Evolutionary conservation across 2,888 invertebrate species (phyloP).

Genomic region (Metacarcinus magister): DNA sequence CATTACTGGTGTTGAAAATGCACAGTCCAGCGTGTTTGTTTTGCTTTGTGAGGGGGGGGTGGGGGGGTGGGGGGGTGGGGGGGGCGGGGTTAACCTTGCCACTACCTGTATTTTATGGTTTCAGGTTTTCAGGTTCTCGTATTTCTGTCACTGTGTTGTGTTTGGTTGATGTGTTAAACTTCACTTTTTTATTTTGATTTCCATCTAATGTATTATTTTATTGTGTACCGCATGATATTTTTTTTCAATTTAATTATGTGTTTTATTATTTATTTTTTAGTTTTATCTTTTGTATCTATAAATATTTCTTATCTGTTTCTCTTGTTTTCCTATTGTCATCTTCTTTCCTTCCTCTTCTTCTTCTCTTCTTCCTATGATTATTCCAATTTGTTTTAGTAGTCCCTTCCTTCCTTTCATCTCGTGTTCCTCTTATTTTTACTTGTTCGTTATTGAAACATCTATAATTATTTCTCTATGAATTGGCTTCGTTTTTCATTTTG

Average conservation of each 20-base stretch:
- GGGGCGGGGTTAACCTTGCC: neutral
- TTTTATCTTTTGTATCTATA: too few species aligned
- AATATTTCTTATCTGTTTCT: neutral
- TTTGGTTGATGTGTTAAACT: neutral
- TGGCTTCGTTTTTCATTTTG: neutral
- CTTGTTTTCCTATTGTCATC: neutral
- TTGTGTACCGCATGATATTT: too few species aligned
- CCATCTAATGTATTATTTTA: neutral
- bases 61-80: too few species aligned
- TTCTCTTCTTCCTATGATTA: neutral
- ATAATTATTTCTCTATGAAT: neutral
- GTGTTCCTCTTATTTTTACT: neutral
- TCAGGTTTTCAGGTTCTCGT: neutral
- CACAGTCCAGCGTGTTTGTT: neutral
- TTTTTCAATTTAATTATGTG: too few species aligned
- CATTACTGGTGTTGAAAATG: neutral
- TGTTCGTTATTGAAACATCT: neutral
- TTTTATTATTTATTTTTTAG: too few species aligned
- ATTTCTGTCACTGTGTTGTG: neutral
- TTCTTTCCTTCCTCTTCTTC: too few species aligned
- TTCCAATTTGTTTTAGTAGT: neutral
- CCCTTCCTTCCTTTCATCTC: conserved; percentile 26
- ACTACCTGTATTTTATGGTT: neutral
- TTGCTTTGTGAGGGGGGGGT: too few species aligned
- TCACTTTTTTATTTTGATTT: neutral